A percentile compares a stretch with the other conserved stretches of the same genome.
These are phyloP conservation scores for Anastatus disparis DNA, from an alignment of 1,140 invertebrate species.

Conservation along the genomic window DNA sequence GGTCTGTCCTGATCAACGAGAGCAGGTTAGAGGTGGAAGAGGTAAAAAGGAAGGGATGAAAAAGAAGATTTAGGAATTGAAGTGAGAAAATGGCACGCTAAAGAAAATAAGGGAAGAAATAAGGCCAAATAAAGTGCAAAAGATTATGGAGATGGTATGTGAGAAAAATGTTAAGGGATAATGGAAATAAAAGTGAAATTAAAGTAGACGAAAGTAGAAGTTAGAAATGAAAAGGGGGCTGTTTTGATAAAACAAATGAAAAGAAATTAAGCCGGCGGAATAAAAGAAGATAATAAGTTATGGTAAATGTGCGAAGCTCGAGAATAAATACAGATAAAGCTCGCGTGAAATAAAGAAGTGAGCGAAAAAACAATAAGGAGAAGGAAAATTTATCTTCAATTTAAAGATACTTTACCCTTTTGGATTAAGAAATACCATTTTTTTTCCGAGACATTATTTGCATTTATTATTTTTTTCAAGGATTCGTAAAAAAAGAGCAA, in stretches of 20 bases:
- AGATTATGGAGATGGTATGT: not conserved
- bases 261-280: not conserved
- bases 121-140: not conserved
- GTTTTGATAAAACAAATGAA: not conserved
- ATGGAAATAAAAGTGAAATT: not conserved
- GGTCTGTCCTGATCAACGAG: not conserved
- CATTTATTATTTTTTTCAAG: slow-evolving; percentile 14
- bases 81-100: not conserved
- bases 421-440: not conserved
- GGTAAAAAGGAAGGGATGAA: too few species aligned
- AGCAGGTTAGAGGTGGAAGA: too few species aligned
- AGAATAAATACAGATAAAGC: slow-evolving; percentile 9
- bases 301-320: not conserved
- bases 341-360: not conserved
- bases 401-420: not conserved
- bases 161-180: not conserved
- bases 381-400: slow-evolving; percentile 2
- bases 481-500: not conserved
- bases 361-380: not conserved
- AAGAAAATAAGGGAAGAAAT: not conserved
- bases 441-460: not conserved
- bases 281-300: not conserved
- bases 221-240: not conserved
- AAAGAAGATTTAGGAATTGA: not conserved
- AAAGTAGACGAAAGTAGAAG: slow-evolving; percentile 6